A percentile compares a stretch with the other conserved stretches of the same genome.
phyloP scores from a whole-genome alignment of 2,113 vertebrate genomes.

The Tragelaphus scriptus region DNA sequence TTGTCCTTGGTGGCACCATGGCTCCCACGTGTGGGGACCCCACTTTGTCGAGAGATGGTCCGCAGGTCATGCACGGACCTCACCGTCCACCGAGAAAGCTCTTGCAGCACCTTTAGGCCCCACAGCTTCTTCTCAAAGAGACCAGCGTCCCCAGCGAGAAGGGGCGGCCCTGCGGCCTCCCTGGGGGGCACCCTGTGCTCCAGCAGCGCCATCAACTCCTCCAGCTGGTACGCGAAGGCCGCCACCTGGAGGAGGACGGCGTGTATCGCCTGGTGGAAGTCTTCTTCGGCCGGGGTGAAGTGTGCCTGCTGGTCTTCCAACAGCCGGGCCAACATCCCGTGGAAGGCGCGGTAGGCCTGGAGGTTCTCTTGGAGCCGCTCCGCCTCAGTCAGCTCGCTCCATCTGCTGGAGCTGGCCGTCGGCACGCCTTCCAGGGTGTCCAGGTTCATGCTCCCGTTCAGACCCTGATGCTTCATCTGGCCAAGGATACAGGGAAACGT shows the following conservation, averaged over 20 bases:
- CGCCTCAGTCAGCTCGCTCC: conserved; percentile 74
- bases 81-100: conserved; percentile 79
- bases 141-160: not conserved
- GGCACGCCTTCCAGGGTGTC: conserved; percentile 76
- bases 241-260: conserved; percentile 77
- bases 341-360: conserved; percentile 79
- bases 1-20: not conserved
- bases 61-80: conserved; percentile 77
- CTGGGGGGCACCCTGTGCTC: conserved; percentile 58
- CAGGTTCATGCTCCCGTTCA: conserved; percentile 68
- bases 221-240: conserved; percentile 77
- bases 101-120: conserved; percentile 80
- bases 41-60: conserved; percentile 54
- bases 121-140: conserved; percentile 80
- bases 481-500: not conserved
- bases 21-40: not conserved
- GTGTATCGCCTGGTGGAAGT: conserved; percentile 72
- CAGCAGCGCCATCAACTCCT: conserved; percentile 77
- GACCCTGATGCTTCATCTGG: conserved; percentile 77
- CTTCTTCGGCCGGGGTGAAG: conserved; percentile 58
- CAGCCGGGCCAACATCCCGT: conserved; percentile 73
- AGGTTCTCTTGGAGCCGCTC: conserved; percentile 79
- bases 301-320: conserved; percentile 78
- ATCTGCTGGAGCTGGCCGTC: conserved; percentile 63
- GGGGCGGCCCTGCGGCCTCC: not conserved